Evolutionary conservation across 2,113 vertebrate species (phyloP), one percentile per base, ranked within the genome.

Genomic region (Sterrhoptilus dennistouni): DNA sequence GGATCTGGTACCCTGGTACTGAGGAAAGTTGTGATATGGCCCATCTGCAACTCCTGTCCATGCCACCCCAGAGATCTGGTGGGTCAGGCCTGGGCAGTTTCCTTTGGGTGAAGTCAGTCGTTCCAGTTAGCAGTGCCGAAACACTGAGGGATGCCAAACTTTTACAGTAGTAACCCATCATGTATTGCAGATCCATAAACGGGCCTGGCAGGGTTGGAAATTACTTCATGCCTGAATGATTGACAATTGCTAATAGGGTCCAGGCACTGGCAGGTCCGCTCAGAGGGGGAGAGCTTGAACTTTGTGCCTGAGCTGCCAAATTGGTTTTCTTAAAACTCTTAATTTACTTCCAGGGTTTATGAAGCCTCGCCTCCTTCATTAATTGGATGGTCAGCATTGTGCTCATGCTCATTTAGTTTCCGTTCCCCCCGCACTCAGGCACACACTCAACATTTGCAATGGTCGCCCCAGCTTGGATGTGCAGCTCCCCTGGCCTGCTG

Each of bases 201-300:
- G 13, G 72, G 81, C 56, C 69, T 95, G 91, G 75, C 83, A 92
- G 83, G 60, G 42, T 36, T 90, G 80, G 87, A 95, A 93, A 95
- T 96, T 28, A 93, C 65, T 84, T 94, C 74, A 79, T 72, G 68
- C 85, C 45, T 17, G 18, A 87, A 21, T 80, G 93, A 94, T 60
- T 92, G 95, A 94, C 94, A 95, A 44, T 92, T 90, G 85, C 69
- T 97, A 93, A 96, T 95, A 96, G 77, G 76, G 85, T 91, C 91
- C 80, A 93, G 72, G 66, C 87, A 78, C 52, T 80, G 91, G 82
- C 90, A 88, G 20, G 14, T 75, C 88, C 61, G 80, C 53, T 94
- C 0, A 4, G 80, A 71, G 47, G 29, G 28, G 33, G 52, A 83
- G 87, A 81, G 72, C 52, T 75, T 90, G 68, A 88, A 92, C 96